Evolutionary conservation across 1,140 invertebrate species (phyloP), one percentile per base, ranked within the genome.

Genomic region (Carcinoscorpius rotundicauda): DNA sequence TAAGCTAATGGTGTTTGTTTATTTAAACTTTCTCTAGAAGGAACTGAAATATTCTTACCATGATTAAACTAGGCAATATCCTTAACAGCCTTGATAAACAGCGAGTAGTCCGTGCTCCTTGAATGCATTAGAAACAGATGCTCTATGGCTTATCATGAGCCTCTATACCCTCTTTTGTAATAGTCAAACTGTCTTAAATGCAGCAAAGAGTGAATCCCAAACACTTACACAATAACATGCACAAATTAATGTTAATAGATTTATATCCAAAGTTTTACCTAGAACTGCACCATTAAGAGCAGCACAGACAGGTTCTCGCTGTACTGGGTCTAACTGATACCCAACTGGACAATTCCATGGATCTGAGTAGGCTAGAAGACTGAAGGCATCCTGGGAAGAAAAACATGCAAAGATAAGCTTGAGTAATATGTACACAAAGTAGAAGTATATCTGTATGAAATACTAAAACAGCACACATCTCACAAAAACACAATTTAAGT

Each of bases 271-370:
- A 60, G 8, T 60, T 59, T 70, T 78, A 92, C 89, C 88, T 79
- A 93, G 65, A 81, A 98, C 97, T 75, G 96, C 93, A 78, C 93
- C 96, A 81, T 98, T 98, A 69, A 98, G 84, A 73, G 89, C 87
- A 72, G 91, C 88, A 82, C 92, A 97, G 66, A 97, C 90, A 59
- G 87, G 86, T 81, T 98, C 95, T 73, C 95, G 83, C 75, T 96
- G 88, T 67, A 88, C 82, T 8, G 93, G 88, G 77, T 96, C 87
- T 70, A 98, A 80, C 76, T 97, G 93, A 87, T 90, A 93, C 49
- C 93, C 93, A 60, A 98, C 86, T 49, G 94, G 94, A 79, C 93
- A 96, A 73, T 85, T 86, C 92, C 93, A 97, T 6, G 96, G 96
- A 82, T 98, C 96, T 71, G 92, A 89, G 81, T 98, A 98, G 9